Percentiles rank a stretch among this genome's conserved stretches.
Conservation (phyloP, 1,140 invertebrate species). For the Hirudo medicinalis region DNA sequence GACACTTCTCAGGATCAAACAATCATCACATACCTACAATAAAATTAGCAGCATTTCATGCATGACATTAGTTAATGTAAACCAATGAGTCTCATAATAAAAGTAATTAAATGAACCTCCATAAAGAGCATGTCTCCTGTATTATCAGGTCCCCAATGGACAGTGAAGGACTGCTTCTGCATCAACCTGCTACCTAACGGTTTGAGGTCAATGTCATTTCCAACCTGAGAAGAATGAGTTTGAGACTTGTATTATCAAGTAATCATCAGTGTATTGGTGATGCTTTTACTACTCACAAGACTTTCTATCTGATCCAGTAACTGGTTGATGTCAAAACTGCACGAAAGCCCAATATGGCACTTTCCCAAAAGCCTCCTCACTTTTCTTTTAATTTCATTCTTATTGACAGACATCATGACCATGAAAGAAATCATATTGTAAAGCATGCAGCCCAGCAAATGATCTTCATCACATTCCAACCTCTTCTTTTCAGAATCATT, state of each 20-base stretch:
- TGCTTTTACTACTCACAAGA: slow-evolving; percentile 54
- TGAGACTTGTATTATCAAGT: neutral
- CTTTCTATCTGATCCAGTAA: slow-evolving; percentile 86
- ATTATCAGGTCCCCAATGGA: slow-evolving; percentile 80
- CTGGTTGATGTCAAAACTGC: slow-evolving; percentile 92
- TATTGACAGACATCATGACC: slow-evolving; percentile 79
- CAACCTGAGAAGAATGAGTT: slow-evolving; percentile 45
- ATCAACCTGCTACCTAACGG: slow-evolving; percentile 68
- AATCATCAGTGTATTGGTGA: neutral
- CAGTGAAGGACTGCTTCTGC: slow-evolving; percentile 92
- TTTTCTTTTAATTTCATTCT: slow-evolving; percentile 75
- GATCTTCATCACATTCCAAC: slow-evolving; percentile 93
- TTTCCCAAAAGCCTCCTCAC: slow-evolving; percentile 85
- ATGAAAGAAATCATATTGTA: slow-evolving; percentile 93
- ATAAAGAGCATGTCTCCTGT: slow-evolving; percentile 81
- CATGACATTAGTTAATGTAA: too few relatives aligned
- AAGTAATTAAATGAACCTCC: slow-evolving; percentile 51
- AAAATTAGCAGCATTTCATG: too few relatives aligned
- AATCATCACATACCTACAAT: slow-evolving; percentile 71
- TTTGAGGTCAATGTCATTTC: slow-evolving; percentile 91
- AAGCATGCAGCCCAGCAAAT: slow-evolving; percentile 80
- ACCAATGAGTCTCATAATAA: neutral
- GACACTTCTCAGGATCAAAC: slow-evolving; percentile 78
- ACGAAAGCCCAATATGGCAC: slow-evolving; percentile 91
- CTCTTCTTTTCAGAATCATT: slow-evolving; percentile 86